Evolutionary conservation across 2,113 vertebrate species (phyloP).

Genomic region (Lichenostomus cassidix): DNA sequence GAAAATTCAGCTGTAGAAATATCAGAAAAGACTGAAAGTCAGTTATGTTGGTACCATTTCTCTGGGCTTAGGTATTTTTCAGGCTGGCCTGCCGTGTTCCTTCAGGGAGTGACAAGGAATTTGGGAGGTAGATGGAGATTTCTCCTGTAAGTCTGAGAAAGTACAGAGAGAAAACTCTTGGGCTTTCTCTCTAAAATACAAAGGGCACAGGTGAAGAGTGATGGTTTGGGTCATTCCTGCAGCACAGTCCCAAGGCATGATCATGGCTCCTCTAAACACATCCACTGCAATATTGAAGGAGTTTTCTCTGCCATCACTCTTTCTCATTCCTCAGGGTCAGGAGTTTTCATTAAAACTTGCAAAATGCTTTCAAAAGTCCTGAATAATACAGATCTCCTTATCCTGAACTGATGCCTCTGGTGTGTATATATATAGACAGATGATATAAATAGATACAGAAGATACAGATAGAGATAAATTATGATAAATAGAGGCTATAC

Average conservation of each 20-base stretch:
- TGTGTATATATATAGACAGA: neutral
- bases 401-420: neutral
- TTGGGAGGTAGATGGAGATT: neutral
- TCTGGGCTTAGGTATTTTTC: neutral
- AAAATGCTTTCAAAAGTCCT: neutral
- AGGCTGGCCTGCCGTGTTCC: neutral
- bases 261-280: neutral
- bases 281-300: neutral
- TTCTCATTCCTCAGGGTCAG: neutral
- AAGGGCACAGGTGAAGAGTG: neutral
- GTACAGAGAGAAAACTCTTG: neutral
- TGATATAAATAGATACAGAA: neutral
- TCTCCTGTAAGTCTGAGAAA: neutral
- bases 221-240: neutral
- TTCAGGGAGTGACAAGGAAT: neutral
- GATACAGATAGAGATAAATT: neutral
- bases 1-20: neutral
- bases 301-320: neutral
- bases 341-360: neutral
- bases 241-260: neutral
- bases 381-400: neutral
- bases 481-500: neutral
- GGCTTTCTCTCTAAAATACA: neutral
- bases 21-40: neutral
- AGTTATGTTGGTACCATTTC: neutral